Percentiles rank a stretch among this genome's conserved stretches.
These are phyloP conservation scores for Knipowitschia caucasica DNA, from an alignment of 2,797 vertebrate genomes.

Conservation along the genomic window DNA sequence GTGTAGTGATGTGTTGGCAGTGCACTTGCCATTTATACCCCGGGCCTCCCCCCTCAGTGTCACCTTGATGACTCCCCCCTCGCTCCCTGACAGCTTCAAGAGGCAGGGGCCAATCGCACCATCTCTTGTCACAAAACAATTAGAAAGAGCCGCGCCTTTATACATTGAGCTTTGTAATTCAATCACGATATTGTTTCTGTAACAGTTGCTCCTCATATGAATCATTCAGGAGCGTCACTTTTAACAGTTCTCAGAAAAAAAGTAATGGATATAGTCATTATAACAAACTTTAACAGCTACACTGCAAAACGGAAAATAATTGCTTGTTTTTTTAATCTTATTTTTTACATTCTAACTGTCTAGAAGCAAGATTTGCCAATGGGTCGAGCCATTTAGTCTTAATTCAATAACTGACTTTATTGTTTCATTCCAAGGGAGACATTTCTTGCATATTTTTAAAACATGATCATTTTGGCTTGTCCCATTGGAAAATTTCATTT, in stretches of 20 bases:
- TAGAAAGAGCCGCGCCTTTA: constrained; percentile 56
- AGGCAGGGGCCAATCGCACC: constrained; percentile 63
- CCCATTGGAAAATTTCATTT: no score
- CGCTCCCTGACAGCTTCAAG: constrained; percentile 52
- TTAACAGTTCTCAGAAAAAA: not conserved
- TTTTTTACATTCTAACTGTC: no score
- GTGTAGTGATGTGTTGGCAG: constrained; percentile 33
- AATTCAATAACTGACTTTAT: no score
- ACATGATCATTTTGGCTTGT: no score
- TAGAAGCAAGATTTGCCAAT: no score
- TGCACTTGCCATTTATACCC: constrained; percentile 46
- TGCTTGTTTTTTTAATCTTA: no score
- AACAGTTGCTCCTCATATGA: constrained; percentile 47
- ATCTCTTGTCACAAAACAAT: constrained; percentile 63
- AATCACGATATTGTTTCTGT: constrained; percentile 62
- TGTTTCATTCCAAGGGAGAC: no score
- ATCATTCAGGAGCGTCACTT: constrained; percentile 53
- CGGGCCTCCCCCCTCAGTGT: constrained; percentile 26
- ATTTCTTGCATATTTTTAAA: no score
- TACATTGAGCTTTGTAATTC: constrained; percentile 69
- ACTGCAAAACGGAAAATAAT: no score
- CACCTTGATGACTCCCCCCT: constrained; percentile 61
- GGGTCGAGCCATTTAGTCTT: no score
- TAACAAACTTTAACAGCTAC: not conserved
- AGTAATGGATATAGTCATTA: not conserved